Evolutionary conservation across 2,888 invertebrate genomes (phyloP).

Genomic region (Eilema sororculum): DNA sequence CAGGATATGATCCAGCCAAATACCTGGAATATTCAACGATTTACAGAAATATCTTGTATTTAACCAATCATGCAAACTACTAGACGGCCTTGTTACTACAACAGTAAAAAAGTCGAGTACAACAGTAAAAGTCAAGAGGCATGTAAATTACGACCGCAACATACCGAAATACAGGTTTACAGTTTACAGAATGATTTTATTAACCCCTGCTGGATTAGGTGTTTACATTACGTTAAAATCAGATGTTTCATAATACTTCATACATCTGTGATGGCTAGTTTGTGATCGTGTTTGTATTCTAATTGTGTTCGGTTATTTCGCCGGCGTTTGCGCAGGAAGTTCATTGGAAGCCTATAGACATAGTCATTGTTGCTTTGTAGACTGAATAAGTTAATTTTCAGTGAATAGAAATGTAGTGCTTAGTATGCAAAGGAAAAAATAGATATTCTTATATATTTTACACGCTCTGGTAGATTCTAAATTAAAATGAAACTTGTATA

Average conservation of each 20-base stretch:
- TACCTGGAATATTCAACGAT: conserved; percentile 39
- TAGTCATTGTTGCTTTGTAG: background rate
- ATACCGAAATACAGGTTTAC: conserved; percentile 62
- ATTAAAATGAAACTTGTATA: no score
- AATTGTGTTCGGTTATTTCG: conserved; percentile 3
- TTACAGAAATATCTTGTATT: conserved; percentile 46
- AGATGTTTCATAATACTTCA: conserved; percentile 67
- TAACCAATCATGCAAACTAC: conserved; percentile 57
- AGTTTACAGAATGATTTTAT: conserved; percentile 79
- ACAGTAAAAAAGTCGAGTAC: conserved; percentile 75
- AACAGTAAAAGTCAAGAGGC: conserved; percentile 78
- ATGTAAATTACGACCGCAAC: conserved; percentile 71
- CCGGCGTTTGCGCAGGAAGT: background rate
- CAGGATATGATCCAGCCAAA: conserved; percentile 14
- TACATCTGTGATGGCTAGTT: conserved; percentile 49
- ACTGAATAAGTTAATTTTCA: no score
- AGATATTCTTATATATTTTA: no score
- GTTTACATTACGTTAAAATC: conserved; percentile 65
- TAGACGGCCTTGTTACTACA: conserved; percentile 76
- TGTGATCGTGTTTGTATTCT: conserved; percentile 13
- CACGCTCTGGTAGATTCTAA: no score
- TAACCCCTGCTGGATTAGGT: conserved; percentile 70
- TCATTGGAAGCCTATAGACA: background rate
- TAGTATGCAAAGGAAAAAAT: no score
- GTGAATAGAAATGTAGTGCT: no score